Base-by-base conservation (phyloP, 30 jellyfish, hydroid and myxozoan genomes). In the Morbakka virulenta region DNA sequence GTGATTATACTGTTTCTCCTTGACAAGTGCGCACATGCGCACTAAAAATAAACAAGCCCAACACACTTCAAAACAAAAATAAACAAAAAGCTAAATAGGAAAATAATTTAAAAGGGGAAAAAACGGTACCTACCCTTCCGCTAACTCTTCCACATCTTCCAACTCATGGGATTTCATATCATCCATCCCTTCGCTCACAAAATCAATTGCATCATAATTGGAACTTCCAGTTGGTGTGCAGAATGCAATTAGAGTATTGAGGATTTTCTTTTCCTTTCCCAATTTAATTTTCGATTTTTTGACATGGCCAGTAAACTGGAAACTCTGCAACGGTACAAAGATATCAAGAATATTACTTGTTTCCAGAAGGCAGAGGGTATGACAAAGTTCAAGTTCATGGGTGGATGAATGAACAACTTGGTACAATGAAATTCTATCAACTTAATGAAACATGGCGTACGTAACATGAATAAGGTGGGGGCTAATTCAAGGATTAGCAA, bases 251-350 rank as follows among this genome's bases (percentile, higher is more conserved):
- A 88, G 65, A 2, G 97, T 88, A 76, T 88, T 88, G 63, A 88
- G 50, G 9, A 87, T 35, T 70, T 83, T 81, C 64, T 69, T 73
- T 31, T 74, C 92, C 47, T 84, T 86, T 25, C 97, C 97, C 28
- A 69, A 91, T 81, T 88, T 93, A 25, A 88, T 80, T 52, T 77
- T 69, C 17, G 95, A 88, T 27, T 84, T 36, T 23, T 91, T 64
- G 67, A 88, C 79, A 50, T 88, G 97, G 4, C 97, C 97, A 49
- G 90, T 81, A 82, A 88, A 88, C 63, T 81, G 97, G 74, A 88
- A 88, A 13, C 86, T 53, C 88, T 84, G 61, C 21, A 71, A 47
- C 2, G 17, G 62, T 13, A 30, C 21, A 24, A 77, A 33, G 29
- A 31, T 1, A 48, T 52, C 29, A 25, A 20, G 35, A 22, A 3